A percentile compares a stretch with the other conserved stretches of the same genome.
phyloP scores from a whole-genome alignment of 2,113 vertebrate genomes.

The Sula dactylatra region DNA sequence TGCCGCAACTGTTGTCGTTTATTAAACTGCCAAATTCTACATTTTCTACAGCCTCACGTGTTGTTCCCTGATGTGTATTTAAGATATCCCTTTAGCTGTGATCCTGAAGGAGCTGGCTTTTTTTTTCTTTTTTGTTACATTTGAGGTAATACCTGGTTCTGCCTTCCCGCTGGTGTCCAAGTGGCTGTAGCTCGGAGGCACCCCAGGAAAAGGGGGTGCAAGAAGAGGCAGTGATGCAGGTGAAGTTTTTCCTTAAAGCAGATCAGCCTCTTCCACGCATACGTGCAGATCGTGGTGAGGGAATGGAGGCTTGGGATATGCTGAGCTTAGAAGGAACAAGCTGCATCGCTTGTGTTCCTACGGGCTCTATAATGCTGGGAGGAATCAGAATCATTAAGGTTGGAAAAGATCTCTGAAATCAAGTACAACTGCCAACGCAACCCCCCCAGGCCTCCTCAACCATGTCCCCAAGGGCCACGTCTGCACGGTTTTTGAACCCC shows the following conservation, averaged over 20 bases:
- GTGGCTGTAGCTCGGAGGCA: background rate
- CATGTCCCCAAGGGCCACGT: too few relatives aligned
- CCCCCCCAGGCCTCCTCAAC: too few relatives aligned
- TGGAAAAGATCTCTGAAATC: too few relatives aligned
- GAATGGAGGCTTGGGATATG: background rate
- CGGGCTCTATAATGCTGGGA: rapidly evolving
- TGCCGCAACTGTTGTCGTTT: background rate
- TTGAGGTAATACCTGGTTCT: background rate
- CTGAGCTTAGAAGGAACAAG: background rate
- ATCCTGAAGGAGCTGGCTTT: background rate
- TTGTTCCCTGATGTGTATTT: background rate
- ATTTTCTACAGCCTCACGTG: background rate
- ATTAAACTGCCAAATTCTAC: background rate
- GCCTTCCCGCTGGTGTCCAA: background rate
- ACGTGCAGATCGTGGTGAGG: background rate
- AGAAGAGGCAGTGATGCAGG: background rate
- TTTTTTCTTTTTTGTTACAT: too few relatives aligned
- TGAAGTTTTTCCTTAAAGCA: background rate
- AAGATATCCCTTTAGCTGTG: background rate
- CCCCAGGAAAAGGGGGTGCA: background rate
- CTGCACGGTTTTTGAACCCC: too few relatives aligned
- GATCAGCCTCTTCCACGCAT: background rate
- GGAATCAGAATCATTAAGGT: background rate
- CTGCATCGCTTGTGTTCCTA: background rate
- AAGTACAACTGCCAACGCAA: too few relatives aligned